These are phyloP conservation scores for Oriolus oriolus DNA, from an alignment of 2,113 vertebrate genomes.

Conservation along the genomic window DNA sequence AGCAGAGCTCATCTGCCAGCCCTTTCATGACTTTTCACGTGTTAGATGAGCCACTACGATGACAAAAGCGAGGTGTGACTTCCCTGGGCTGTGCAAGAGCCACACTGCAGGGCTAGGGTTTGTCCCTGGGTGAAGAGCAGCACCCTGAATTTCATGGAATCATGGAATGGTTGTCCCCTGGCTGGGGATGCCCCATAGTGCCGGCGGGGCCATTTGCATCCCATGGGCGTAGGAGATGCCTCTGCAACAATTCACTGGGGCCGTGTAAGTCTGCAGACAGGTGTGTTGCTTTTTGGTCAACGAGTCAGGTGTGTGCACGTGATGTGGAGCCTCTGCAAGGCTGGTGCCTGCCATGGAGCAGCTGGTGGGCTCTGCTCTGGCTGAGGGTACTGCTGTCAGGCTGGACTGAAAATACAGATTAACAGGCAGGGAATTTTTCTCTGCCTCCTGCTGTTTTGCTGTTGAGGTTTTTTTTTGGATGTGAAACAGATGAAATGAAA, in stretches of 20 bases:
- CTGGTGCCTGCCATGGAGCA: background rate
- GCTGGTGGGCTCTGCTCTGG: background rate
- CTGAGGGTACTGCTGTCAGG: background rate
- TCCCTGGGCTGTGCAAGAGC: background rate
- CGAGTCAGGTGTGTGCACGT: background rate
- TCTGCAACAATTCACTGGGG: background rate
- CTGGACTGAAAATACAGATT: background rate
- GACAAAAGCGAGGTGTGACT: background rate
- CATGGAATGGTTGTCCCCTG: background rate
- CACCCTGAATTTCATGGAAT: background rate
- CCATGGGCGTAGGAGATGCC: accelerated
- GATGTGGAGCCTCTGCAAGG: background rate
- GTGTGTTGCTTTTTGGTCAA: background rate
- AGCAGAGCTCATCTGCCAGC: background rate
- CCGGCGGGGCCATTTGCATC: background rate
- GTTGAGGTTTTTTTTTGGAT: background rate
- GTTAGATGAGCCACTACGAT: background rate
- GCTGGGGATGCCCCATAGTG: background rate
- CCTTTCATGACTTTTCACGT: background rate
- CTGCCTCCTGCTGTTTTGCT: background rate
- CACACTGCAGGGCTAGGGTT: background rate
- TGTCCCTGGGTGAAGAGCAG: background rate
- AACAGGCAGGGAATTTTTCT: background rate
- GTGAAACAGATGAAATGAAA: constrained; percentile 36
- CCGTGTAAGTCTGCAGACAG: background rate